A percentile compares a stretch with the other conserved stretches of the same genome.
Evolutionary conservation across 2,888 invertebrate species (phyloP).

Genomic region (Pseudoips prasinana): DNA sequence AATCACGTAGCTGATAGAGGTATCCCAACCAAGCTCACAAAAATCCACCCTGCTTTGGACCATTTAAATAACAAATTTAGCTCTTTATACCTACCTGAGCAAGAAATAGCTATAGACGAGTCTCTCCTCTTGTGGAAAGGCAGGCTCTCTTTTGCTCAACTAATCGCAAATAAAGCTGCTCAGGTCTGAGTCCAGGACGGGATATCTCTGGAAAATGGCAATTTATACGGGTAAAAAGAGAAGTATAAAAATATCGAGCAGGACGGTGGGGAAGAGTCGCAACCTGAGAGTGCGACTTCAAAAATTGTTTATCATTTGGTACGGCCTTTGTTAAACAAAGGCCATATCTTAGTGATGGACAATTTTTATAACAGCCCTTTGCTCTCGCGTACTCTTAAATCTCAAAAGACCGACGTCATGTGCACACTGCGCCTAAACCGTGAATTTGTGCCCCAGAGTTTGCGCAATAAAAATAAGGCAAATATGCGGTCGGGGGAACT

Average conservation of each 20-base stretch:
- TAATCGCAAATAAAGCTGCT: constrained; percentile 6
- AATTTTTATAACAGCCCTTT: constrained; percentile 9
- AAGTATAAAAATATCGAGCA: no score
- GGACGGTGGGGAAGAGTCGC: neutral
- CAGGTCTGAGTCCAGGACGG: constrained; percentile 6
- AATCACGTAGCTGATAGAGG: neutral
- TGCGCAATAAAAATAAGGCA: constrained; percentile 1
- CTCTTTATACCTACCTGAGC: constrained; percentile 8
- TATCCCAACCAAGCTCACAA: neutral
- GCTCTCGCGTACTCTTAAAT: constrained; percentile 1
- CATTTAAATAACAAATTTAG: constrained; percentile 4
- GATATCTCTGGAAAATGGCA: constrained; percentile 3
- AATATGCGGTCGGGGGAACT: constrained; percentile 6
- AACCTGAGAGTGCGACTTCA: constrained; percentile 1
- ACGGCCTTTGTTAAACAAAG: constrained; percentile 5
- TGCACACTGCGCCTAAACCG: constrained; percentile 2
- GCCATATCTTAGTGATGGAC: constrained; percentile 6
- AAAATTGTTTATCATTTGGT: constrained; percentile 6
- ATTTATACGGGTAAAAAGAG: constrained; percentile 1
- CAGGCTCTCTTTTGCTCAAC: constrained; percentile 7
- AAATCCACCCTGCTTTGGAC: constrained; percentile 1
- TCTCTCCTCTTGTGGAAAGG: constrained; percentile 5
- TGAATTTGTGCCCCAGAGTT: constrained; percentile 6
- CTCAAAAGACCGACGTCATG: constrained; percentile 5
- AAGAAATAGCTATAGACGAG: constrained; percentile 8